Evolutionary conservation across 2,797 vertebrate genomes (phyloP).

Genomic region (Borostomias antarcticus): DNA sequence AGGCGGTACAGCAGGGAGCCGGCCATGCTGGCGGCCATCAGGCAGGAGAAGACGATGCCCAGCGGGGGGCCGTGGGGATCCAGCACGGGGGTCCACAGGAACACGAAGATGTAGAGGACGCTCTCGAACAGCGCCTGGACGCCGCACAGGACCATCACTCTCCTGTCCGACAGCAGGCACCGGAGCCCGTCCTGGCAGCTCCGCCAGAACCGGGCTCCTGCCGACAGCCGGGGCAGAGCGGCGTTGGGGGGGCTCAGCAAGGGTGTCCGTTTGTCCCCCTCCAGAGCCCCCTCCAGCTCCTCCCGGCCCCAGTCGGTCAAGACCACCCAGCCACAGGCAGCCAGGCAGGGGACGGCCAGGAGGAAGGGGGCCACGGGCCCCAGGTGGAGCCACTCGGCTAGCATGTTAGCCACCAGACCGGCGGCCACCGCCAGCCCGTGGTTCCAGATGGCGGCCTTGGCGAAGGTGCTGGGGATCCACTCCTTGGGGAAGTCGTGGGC

Average conservation of each 20-base stretch:
- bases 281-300: constrained; percentile 68
- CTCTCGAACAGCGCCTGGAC: constrained; percentile 95
- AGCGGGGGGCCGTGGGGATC: constrained; percentile 90
- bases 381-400: constrained; percentile 87
- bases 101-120: constrained; percentile 93
- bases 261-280: constrained; percentile 73
- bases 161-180: constrained; percentile 86
- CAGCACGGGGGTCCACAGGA: constrained; percentile 94
- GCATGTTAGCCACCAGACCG: constrained; percentile 84
- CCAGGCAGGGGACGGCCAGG: constrained; percentile 85
- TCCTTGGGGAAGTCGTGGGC: constrained; percentile 89
- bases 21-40: constrained; percentile 91
- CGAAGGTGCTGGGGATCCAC: constrained; percentile 90
- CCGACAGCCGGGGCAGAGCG: constrained; percentile 53
- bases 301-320: constrained; percentile 87
- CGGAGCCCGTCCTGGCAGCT: constrained; percentile 84
- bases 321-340: constrained; percentile 78
- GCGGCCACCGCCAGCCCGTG: constrained; percentile 85
- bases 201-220: constrained; percentile 73
- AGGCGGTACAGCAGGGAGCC: constrained; percentile 88
- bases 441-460: constrained; percentile 87
- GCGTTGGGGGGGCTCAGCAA: constrained; percentile 50
- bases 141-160: constrained; percentile 86
- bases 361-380: constrained; percentile 92
- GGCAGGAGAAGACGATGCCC: constrained; percentile 89